A percentile compares a stretch with the other conserved stretches of the same genome.
phyloP scores from a whole-genome alignment of 1,140 invertebrate genomes.

The Thereuonema tuberculata region DNA sequence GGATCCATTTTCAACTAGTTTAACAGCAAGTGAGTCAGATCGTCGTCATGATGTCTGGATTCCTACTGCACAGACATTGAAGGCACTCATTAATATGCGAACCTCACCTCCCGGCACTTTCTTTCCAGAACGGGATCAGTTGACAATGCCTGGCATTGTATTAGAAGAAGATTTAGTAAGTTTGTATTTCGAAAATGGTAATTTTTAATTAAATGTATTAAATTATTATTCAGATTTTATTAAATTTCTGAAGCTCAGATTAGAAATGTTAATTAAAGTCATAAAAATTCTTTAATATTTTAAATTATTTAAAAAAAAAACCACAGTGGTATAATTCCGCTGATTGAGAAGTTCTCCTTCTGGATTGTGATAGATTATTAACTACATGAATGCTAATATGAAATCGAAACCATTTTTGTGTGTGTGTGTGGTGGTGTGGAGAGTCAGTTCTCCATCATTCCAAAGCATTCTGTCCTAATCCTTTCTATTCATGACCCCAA shows the following conservation, averaged over 20 bases:
- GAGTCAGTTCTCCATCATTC: too few species aligned
- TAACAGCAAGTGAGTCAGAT: constrained; percentile 35
- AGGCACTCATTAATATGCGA: constrained; percentile 44
- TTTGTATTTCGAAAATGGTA: constrained; percentile 29
- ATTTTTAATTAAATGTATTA: background rate
- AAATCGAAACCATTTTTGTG: too few species aligned
- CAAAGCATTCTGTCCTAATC: too few species aligned
- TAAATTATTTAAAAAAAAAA: too few species aligned
- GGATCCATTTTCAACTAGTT: constrained; percentile 26
- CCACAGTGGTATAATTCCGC: too few species aligned
- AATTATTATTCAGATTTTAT: background rate
- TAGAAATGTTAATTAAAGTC: constrained; percentile 7
- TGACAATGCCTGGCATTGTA: constrained; percentile 57
- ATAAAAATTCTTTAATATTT: constrained; percentile 16
- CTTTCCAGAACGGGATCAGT: constrained; percentile 46
- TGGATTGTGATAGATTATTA: too few species aligned
- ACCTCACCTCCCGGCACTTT: constrained; percentile 49
- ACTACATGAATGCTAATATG: too few species aligned
- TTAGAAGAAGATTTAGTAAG: constrained; percentile 53
- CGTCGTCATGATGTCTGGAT: constrained; percentile 60
- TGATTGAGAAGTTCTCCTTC: too few species aligned
- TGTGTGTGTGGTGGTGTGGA: too few species aligned
- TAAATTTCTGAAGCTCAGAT: too few species aligned
- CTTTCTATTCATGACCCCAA: too few species aligned
- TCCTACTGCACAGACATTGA: constrained; percentile 47